Percentiles rank a stretch among this genome's conserved stretches.
Conservation (phyloP, 1,140 invertebrate species). For the Melanaphis sacchari region DNA sequence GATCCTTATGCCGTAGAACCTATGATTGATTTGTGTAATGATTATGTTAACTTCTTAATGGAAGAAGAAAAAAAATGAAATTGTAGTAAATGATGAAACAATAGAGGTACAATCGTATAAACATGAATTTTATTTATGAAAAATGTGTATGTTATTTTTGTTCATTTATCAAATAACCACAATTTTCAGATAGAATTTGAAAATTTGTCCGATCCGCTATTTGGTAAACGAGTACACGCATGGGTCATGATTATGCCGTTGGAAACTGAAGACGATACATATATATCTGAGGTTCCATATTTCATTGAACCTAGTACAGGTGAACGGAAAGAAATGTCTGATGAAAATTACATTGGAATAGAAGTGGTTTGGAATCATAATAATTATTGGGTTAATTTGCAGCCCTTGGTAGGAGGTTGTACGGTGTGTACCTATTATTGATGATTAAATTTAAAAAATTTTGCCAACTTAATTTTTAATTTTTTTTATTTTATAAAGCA, state of each 20-base stretch:
- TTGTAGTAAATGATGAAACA: slow-evolving; percentile 59
- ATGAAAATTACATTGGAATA: slow-evolving; percentile 75
- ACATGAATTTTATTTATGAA: not conserved
- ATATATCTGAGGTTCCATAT: slow-evolving; percentile 70
- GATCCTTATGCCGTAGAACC: slow-evolving; percentile 70
- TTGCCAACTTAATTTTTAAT: not conserved
- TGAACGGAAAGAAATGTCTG: slow-evolving; percentile 67
- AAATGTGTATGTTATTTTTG: not conserved
- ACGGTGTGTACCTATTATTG: slow-evolving; percentile 60
- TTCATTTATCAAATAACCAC: not conserved
- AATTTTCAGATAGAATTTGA: slow-evolving; percentile 64
- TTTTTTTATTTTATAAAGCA: not conserved
- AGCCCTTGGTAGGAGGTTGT: slow-evolving; percentile 64
- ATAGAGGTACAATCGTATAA: not conserved
- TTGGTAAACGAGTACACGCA: slow-evolving; percentile 79
- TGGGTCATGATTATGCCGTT: slow-evolving; percentile 73
- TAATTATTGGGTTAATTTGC: slow-evolving; percentile 87
- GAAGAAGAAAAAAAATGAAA: slow-evolving; percentile 67
- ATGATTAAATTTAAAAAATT: not conserved
- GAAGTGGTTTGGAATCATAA: slow-evolving; percentile 86
- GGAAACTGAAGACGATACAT: slow-evolving; percentile 66
- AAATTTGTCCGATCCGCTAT: slow-evolving; percentile 71
- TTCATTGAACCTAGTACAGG: slow-evolving; percentile 88
- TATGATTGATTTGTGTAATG: slow-evolving; percentile 71
- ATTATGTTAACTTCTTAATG: slow-evolving; percentile 69